Evolutionary conservation across 2,113 vertebrate genomes (phyloP).

Genomic region (Rhinogobius similis): DNA sequence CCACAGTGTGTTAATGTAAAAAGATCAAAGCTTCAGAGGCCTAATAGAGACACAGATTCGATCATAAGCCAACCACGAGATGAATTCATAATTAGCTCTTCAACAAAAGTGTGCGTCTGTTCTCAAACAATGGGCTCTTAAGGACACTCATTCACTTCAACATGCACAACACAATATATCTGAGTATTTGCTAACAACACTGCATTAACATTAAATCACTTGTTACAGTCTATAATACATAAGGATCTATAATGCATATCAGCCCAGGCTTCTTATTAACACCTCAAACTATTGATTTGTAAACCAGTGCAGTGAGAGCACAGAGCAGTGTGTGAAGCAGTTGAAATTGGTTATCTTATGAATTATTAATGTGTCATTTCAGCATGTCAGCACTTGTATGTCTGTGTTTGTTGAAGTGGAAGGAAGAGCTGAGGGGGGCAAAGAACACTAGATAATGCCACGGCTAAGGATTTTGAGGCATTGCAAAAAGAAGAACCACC

Average conservation of each 20-base stretch:
- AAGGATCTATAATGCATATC: not conserved
- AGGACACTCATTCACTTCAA: not conserved
- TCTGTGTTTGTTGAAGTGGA: conserved; percentile 23
- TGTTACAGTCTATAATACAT: not conserved
- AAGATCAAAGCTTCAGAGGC: conserved; percentile 67
- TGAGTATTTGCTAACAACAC: not conserved
- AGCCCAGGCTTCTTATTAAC: conserved; percentile 12
- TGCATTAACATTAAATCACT: not conserved
- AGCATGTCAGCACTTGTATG: conserved; percentile 35
- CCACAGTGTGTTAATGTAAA: conserved; percentile 46
- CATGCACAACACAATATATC: not conserved
- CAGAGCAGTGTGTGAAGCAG: conserved; percentile 9
- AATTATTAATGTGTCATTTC: conserved; percentile 51
- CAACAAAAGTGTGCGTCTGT: conserved; percentile 43
- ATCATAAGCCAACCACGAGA: conserved; percentile 47
- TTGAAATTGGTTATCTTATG: conserved; percentile 33
- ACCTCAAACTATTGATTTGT: conserved; percentile 32
- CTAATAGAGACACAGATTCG: conserved; percentile 54
- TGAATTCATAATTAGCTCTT: conserved; percentile 60
- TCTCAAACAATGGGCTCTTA: conserved; percentile 28
- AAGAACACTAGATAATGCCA: conserved; percentile 14
- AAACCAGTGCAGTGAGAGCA: conserved; percentile 17
- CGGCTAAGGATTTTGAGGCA: not conserved
- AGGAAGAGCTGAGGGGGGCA: conserved; percentile 5
- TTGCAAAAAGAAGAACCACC: not conserved